These are phyloP conservation scores for Hippocampus comes DNA, from an alignment of 2,113 vertebrate species.

Conservation along the genomic window DNA sequence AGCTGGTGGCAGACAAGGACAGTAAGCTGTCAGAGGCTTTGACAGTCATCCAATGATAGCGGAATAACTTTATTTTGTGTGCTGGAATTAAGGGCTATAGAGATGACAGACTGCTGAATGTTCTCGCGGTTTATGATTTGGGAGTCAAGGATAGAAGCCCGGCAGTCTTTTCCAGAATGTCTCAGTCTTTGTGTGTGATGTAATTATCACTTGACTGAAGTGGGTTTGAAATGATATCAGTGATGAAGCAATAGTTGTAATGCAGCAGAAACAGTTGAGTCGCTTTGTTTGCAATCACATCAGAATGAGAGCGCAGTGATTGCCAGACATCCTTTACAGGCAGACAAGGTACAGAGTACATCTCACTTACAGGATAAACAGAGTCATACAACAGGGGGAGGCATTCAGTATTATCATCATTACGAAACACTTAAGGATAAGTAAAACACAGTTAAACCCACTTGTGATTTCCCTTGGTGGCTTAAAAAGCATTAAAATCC, in stretches of 20 bases:
- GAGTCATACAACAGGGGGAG: slow-evolving; percentile 27
- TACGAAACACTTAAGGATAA: slow-evolving; percentile 40
- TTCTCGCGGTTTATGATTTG: slow-evolving; percentile 1
- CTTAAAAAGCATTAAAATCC: slow-evolving; percentile 33
- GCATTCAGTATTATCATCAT: slow-evolving; percentile 25
- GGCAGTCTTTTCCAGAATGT: slow-evolving; percentile 20
- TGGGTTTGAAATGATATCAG: slow-evolving; percentile 10
- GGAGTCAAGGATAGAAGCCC: slow-evolving; percentile 10
- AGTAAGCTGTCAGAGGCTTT: slow-evolving; percentile 45
- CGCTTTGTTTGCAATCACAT: slow-evolving; percentile 25
- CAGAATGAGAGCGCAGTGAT: slow-evolving; percentile 24
- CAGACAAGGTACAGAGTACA: slow-evolving; percentile 9
- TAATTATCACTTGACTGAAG: slow-evolving; percentile 20
- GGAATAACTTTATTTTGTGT: slow-evolving; percentile 53
- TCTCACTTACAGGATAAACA: slow-evolving; percentile 42
- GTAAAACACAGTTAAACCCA: slow-evolving; percentile 21
- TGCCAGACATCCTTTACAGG: slow-evolving; percentile 33
- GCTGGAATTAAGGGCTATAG: slow-evolving; percentile 43
- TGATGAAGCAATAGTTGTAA: slow-evolving; percentile 12
- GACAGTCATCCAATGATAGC: slow-evolving; percentile 44
- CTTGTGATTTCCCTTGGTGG: slow-evolving; percentile 22
- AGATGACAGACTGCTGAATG: slow-evolving; percentile 41
- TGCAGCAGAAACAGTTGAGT: slow-evolving; percentile 12
- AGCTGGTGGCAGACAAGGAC: slow-evolving; percentile 50
- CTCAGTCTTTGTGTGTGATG: neutral